These are phyloP conservation scores for Acipenser oxyrinchus DNA, from an alignment of 2,797 vertebrate genomes.

Conservation along the genomic window DNA sequence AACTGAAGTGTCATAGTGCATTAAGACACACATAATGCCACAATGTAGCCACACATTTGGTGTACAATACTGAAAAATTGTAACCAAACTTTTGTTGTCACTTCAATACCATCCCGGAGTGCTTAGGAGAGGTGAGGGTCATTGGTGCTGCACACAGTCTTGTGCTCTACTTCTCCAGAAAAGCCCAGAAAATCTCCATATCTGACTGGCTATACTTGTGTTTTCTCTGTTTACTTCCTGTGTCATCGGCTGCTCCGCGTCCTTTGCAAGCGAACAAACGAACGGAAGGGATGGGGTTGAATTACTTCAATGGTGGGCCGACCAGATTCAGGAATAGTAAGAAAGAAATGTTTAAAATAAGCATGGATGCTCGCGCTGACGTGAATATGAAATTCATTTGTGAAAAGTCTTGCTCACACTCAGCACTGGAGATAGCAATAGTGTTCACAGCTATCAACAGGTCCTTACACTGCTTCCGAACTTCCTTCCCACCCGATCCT, in stretches of 20 bases:
- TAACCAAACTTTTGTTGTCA: no score
- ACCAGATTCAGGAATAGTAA: slow-evolving; percentile 12
- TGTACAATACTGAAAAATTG: no score
- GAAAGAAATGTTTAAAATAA: slow-evolving; percentile 9
- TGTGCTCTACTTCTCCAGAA: slow-evolving; percentile 13
- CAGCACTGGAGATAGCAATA: slow-evolving; percentile 13
- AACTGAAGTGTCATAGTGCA: no score
- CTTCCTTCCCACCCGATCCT: no score
- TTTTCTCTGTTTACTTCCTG: background rate
- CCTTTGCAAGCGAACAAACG: slow-evolving; percentile 9
- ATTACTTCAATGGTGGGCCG: slow-evolving; percentile 12
- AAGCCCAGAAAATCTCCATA: slow-evolving; percentile 10
- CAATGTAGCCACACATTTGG: no score
- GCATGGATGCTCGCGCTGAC: background rate
- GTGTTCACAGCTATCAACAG: slow-evolving; percentile 8
- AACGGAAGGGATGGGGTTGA: slow-evolving; percentile 11
- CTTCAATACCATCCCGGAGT: no score
- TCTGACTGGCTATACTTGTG: background rate
- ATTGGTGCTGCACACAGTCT: no score
- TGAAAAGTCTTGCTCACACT: slow-evolving; percentile 11
- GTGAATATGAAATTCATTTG: slow-evolving; percentile 14
- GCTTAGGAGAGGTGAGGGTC: no score
- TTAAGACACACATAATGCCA: no score
- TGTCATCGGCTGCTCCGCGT: slow-evolving; percentile 4
- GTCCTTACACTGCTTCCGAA: background rate